These are phyloP conservation scores for Lophotriccus pileatus DNA, from an alignment of 2,797 vertebrate genomes.

Conservation along the genomic window DNA sequence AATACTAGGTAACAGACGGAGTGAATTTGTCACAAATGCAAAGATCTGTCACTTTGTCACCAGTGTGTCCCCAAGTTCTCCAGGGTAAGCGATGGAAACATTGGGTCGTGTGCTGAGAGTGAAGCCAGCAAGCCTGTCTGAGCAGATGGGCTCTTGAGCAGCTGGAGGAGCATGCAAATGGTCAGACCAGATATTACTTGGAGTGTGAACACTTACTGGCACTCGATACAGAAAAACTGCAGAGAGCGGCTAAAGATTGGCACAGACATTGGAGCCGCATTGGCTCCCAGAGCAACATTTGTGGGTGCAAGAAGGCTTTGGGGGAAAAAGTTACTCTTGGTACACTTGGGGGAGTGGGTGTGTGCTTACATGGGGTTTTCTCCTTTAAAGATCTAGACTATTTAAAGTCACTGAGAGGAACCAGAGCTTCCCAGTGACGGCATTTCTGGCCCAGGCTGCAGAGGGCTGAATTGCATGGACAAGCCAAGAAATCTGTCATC, in stretches of 20 bases:
- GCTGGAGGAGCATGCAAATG: slow-evolving; percentile 38
- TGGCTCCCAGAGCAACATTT: slow-evolving; percentile 3
- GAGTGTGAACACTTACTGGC: slow-evolving; percentile 9
- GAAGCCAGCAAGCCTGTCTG: not conserved
- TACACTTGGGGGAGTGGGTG: not conserved
- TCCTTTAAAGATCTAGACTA: not conserved
- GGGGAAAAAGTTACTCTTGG: not conserved
- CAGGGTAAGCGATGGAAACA: not conserved
- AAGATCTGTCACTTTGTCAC: slow-evolving; percentile 9
- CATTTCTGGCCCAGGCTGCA: not conserved
- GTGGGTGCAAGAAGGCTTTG: not conserved
- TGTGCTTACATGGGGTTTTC: not conserved
- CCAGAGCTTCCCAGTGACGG: not conserved
- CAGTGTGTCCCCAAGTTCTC: not conserved
- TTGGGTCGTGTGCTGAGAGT: not conserved
- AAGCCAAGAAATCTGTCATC: slow-evolving; percentile 15
- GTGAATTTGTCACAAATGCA: slow-evolving; percentile 8
- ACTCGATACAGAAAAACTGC: not conserved
- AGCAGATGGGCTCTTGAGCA: slow-evolving; percentile 51
- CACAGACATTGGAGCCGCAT: accelerated
- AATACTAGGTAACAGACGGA: not conserved
- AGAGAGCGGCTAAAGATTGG: not conserved
- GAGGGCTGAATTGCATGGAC: not conserved
- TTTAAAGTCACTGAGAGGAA: not conserved
- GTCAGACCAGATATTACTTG: slow-evolving; percentile 26